These are phyloP conservation scores for Avahi laniger DNA, from an alignment of 2,797 vertebrate genomes.

Conservation along the genomic window DNA sequence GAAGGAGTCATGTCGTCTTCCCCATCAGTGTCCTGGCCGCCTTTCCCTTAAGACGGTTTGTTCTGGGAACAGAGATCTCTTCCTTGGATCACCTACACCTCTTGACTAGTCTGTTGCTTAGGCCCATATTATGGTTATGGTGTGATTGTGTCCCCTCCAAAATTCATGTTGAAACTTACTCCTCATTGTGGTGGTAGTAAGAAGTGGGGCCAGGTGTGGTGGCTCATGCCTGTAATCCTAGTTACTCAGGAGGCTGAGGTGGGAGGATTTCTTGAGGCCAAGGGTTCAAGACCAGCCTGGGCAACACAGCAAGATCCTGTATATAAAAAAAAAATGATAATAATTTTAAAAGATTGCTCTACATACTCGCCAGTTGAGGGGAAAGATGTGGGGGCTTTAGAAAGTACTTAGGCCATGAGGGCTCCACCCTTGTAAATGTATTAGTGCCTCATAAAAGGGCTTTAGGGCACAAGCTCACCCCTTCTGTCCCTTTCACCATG, in stretches of 20 bases:
- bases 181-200: not conserved
- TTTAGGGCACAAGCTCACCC: not conserved
- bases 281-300: not conserved
- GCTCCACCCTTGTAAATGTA: not conserved
- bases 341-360: not conserved
- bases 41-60: not conserved
- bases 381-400: not conserved
- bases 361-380: not conserved
- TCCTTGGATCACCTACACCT: not conserved
- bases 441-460: not conserved
- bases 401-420: not conserved
- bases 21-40: not conserved
- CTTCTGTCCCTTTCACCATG: not conserved
- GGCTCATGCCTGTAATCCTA: not conserved
- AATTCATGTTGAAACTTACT: not conserved
- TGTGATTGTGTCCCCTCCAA: not conserved
- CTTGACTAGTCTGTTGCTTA: not conserved
- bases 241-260: not conserved
- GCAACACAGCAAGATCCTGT: not conserved
- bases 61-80: not conserved
- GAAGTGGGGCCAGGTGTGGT: no score
- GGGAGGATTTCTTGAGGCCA: not conserved
- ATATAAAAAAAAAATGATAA: not conserved
- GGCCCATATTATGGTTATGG: not conserved
- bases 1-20: not conserved